These are phyloP conservation scores for Plumapathes pennacea DNA, from an alignment of 92 coral and sea anemone species.

Conservation along the genomic window DNA sequence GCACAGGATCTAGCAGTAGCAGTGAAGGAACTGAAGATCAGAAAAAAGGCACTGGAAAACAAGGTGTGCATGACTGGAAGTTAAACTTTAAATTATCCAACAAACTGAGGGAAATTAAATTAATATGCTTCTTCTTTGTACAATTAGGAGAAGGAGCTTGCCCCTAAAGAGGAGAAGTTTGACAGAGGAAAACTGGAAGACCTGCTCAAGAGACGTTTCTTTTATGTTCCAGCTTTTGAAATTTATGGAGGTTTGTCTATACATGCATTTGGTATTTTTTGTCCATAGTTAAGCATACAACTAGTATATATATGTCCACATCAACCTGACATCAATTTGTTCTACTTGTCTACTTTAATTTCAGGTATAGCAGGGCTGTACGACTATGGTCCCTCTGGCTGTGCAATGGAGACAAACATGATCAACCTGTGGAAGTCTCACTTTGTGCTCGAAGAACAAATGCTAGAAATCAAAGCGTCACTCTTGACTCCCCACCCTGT, in stretches of 20 bases:
- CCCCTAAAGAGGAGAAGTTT: conserved; percentile 88
- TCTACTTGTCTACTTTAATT: not conserved
- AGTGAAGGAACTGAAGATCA: conserved; percentile 87
- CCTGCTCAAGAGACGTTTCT: conserved; percentile 89
- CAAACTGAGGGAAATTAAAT: not conserved
- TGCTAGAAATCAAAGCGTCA: conserved; percentile 92
- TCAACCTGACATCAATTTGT: not conserved
- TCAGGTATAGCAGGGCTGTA: conserved; percentile 97
- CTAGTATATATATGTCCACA: not conserved
- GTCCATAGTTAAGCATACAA: not conserved
- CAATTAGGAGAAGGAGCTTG: conserved; percentile 80
- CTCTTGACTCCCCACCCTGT: conserved; percentile 88
- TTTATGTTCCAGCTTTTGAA: conserved; percentile 97
- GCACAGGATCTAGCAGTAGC: conserved; percentile 85
- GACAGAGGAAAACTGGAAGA: conserved; percentile 96
- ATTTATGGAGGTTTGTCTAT: conserved; percentile 89
- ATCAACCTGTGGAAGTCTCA: conserved; percentile 88
- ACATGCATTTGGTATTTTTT: not conserved
- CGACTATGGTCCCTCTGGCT: conserved; percentile 98
- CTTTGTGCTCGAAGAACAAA: conserved; percentile 97
- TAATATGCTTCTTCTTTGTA: not conserved
- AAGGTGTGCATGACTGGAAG: too few species aligned
- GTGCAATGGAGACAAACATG: conserved; percentile 97
- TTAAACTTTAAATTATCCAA: not conserved
- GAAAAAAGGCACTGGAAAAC: conserved; percentile 91